Evolutionary conservation across 2,113 vertebrate genomes (phyloP).

Genomic region (Colossoma macropomum): DNA sequence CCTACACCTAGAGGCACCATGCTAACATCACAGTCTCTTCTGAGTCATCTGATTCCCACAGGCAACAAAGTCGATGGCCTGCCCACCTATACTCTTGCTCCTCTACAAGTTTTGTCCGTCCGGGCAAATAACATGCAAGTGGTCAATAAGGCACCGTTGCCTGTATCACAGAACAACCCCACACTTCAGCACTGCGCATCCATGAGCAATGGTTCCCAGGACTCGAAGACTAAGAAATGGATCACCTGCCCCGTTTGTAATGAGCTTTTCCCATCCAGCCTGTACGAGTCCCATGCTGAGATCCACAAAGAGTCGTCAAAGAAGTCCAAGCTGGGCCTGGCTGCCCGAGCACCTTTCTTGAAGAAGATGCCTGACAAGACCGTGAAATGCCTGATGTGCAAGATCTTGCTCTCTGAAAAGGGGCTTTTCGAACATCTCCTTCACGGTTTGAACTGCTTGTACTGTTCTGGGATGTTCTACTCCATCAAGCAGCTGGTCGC

Average conservation of each 20-base stretch:
- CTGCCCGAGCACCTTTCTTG: constrained; percentile 85
- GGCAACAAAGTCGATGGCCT: constrained; percentile 94
- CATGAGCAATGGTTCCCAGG: constrained; percentile 67
- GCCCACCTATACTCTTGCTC: constrained; percentile 91
- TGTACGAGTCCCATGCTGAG: constrained; percentile 92
- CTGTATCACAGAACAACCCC: constrained; percentile 74
- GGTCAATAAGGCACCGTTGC: constrained; percentile 71
- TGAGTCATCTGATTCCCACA: constrained; percentile 91
- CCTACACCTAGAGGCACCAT: constrained; percentile 76
- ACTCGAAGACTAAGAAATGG: constrained; percentile 89
- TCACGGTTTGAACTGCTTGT: constrained; percentile 92
- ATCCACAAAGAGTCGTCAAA: constrained; percentile 81
- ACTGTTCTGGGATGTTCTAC: constrained; percentile 89
- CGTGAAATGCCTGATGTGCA: constrained; percentile 87
- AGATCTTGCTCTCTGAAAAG: constrained; percentile 85
- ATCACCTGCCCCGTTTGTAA: constrained; percentile 94
- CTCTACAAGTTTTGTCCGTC: constrained; percentile 84
- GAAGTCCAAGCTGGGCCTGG: constrained; percentile 74
- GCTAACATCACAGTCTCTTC: constrained; percentile 85
- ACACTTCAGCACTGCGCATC: constrained; percentile 72
- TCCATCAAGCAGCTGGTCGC: constrained; percentile 86
- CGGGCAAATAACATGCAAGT: constrained; percentile 68
- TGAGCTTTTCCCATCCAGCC: constrained; percentile 92
- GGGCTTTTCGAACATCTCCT: constrained; percentile 89
- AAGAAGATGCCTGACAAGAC: constrained; percentile 92